These are phyloP conservation scores for Ia io DNA, from an alignment of 2,113 vertebrate genomes.

Conservation along the genomic window DNA sequence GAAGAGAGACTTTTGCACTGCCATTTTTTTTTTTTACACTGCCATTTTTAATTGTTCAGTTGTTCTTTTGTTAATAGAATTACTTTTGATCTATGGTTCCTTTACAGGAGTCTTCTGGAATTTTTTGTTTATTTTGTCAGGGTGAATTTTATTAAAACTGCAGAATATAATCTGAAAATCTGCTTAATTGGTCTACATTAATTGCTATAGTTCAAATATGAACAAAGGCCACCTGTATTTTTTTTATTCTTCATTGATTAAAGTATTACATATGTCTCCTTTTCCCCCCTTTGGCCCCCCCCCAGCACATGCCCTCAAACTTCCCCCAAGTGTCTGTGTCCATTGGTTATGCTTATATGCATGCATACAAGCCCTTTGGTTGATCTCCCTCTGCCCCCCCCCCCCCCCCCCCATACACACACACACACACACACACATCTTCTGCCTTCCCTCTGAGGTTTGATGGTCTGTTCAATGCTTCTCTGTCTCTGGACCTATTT, in stretches of 20 bases:
- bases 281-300: too few relatives aligned
- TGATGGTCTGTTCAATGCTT: too few relatives aligned
- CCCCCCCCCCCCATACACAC: too few relatives aligned
- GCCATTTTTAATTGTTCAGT: not conserved
- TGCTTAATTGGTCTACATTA: conserved; percentile 17
- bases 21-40: not conserved
- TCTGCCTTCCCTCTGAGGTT: too few relatives aligned
- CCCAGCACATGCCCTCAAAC: too few relatives aligned
- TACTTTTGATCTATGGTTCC: not conserved
- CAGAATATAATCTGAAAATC: not conserved
- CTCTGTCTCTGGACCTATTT: too few relatives aligned
- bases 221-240: not conserved
- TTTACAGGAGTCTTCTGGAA: not conserved
- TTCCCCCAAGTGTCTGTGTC: too few relatives aligned
- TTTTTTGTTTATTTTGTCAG: not conserved
- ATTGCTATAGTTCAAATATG: not conserved
- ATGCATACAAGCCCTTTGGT: too few relatives aligned
- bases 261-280: too few relatives aligned
- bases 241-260: not conserved
- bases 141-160: conserved; percentile 35
- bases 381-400: too few relatives aligned
- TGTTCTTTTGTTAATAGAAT: not conserved
- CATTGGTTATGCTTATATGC: too few relatives aligned
- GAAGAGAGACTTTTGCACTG: not conserved
- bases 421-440: too few relatives aligned